A percentile compares a stretch with the other conserved stretches of the same genome.
These are phyloP conservation scores for Bedellia somnulentella DNA, from an alignment of 2,888 invertebrate species.

Conservation along the genomic window DNA sequence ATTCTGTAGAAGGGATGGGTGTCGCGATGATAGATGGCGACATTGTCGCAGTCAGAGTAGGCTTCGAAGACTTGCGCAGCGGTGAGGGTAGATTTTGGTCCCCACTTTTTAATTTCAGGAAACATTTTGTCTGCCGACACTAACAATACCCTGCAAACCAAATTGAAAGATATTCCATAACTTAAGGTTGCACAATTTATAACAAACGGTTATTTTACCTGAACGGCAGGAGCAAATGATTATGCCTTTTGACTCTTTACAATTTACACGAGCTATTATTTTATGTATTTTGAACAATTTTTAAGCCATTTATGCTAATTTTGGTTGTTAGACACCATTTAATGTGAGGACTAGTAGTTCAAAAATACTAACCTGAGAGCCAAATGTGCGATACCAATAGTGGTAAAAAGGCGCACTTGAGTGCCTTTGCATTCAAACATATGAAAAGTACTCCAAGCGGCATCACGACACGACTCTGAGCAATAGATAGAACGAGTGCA, in stretches of 20 bases:
- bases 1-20: slow-evolving; percentile 64
- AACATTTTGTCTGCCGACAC: slow-evolving; percentile 36
- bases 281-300: no score
- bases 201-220: no score
- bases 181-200: no score
- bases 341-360: no score
- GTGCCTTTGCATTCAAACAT: slow-evolving; percentile 72
- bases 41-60: slow-evolving; percentile 27
- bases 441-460: slow-evolving; percentile 63
- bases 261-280: no score
- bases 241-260: no score
- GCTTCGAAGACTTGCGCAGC: slow-evolving; percentile 29
- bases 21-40: slow-evolving; percentile 36
- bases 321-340: no score
- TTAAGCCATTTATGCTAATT: no score
- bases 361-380: slow-evolving; percentile 58
- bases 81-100: slow-evolving; percentile 18
- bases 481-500: slow-evolving; percentile 74
- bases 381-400: slow-evolving; percentile 77
- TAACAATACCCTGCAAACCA: slow-evolving; percentile 57
- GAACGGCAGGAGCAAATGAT: no score
- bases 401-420: slow-evolving; percentile 63
- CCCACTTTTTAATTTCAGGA: no score
- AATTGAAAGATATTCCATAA: no score
- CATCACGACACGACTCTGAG: slow-evolving; percentile 60